Evolutionary conservation across 2,113 vertebrate genomes (phyloP), one percentile per base, ranked within the genome.

Genomic region (Planiliza haematocheilus): DNA sequence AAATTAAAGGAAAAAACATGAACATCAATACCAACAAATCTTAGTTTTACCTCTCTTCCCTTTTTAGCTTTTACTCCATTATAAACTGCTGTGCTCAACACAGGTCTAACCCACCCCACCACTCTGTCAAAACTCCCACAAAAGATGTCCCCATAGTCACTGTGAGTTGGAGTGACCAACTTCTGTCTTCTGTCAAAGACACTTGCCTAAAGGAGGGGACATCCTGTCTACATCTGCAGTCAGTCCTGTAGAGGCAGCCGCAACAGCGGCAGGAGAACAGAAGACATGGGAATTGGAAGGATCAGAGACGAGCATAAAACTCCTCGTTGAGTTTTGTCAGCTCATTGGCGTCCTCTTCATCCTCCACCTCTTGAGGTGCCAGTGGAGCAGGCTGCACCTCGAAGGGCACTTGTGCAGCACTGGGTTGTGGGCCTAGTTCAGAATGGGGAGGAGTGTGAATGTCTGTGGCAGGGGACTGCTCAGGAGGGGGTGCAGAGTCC

Each of bases 241-340:
- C 59, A 41, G 68, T 80, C 46, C 58, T 41, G 68, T 16, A 69
- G 60, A 82, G 58, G 61, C 69, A 73, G 74, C 48, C 66, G 77
- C 48, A 30, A 50, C 55, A 48, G 58, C 48, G 63, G 72, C 20
- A 51, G 57, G 51, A 36, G 63, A 52, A 12, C 21, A 57, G 36
- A 37, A 43, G 50, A 63, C 14, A 20, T 50, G 12, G 39, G 45
- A 36, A 48, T 67, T 43, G n/a, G 82, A 88, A 66, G 65, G 82
- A 92, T 97, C 94, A 96, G 88, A 96, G 93, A 68, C 95, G 90
- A 69, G 87, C 69, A n/a, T 87, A 92, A 82, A 91, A 95, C 92
- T 95, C 93, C 67, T 94, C 95, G 41, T 95, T 95, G 91, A 99
- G 95, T 92, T 93, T 95, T n/a, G 95, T 95, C 65, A 95, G 92